Conservation (phyloP, 2,888 invertebrate genomes). For the Aelia acuminata region DNA sequence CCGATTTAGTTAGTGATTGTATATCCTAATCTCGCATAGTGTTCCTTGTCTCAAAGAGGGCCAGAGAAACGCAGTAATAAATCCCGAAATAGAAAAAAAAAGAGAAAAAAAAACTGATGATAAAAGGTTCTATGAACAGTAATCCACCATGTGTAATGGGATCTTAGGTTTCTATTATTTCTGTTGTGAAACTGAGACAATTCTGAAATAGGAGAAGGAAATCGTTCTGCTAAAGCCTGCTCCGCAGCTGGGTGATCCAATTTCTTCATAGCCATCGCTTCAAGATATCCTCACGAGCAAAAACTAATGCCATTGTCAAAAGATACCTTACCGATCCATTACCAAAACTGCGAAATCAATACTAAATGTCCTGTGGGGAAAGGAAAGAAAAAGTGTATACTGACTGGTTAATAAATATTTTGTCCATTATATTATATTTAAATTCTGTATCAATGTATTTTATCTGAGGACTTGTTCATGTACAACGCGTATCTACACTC, state of each 20-base stretch:
- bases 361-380: neutral
- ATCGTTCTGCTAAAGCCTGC: neutral
- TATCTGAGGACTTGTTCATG: no score
- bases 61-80: no score
- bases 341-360: neutral
- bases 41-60: no score
- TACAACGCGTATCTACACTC: no score
- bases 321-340: neutral
- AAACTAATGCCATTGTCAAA: slow-evolving; percentile 19
- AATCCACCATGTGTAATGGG: neutral
- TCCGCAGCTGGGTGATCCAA: neutral
- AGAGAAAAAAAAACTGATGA: neutral
- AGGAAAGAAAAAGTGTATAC: no score
- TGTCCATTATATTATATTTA: no score
- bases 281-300: neutral
- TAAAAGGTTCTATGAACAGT: neutral
- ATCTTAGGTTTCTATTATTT: slow-evolving; percentile 9
- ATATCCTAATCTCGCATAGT: no score
- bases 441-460: no score
- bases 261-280: neutral
- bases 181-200: slow-evolving; percentile 8
- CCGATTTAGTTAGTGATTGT: no score
- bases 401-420: no score
- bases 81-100: neutral
- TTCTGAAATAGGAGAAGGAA: slow-evolving; percentile 7